phyloP scores from a whole-genome alignment of 2,113 vertebrate genomes.

The Cygnus atratus region DNA sequence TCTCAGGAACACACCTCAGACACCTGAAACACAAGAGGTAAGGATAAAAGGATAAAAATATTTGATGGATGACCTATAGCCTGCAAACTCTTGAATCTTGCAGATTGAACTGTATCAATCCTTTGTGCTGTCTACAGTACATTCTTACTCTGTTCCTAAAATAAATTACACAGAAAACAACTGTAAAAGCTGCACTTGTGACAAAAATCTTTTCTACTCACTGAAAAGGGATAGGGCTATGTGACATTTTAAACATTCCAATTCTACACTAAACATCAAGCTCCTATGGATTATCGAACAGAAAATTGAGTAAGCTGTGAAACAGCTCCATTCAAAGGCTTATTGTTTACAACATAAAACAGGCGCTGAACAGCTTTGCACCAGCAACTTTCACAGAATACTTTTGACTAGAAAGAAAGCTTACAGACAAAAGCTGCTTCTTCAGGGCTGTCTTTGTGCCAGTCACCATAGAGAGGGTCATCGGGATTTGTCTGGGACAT shows the following conservation, averaged over 20 bases:
- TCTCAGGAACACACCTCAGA: not conserved
- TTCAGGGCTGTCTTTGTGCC: too few relatives aligned
- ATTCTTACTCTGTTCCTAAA: not conserved
- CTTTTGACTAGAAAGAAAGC: not conserved
- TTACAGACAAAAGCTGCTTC: not conserved
- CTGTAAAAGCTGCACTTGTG: not conserved
- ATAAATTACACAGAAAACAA: not conserved
- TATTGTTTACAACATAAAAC: not conserved
- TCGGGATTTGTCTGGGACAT: not conserved
- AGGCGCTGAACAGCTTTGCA: not conserved
- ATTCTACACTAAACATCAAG: not conserved
- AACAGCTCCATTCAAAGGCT: not conserved
- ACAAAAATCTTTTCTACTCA: not conserved
- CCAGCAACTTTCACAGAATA: not conserved
- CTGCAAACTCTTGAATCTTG: not conserved
- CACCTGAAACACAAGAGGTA: not conserved
- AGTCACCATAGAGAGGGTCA: not conserved
- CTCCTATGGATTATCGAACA: not conserved
- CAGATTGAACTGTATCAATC: not conserved
- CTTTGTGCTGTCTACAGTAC: not conserved
- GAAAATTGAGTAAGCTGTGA: not conserved
- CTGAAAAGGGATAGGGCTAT: not conserved
- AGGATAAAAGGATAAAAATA: not conserved
- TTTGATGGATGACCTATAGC: not conserved
- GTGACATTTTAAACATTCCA: not conserved